Base-by-base conservation (phyloP, 2,888 invertebrate species). In the Drosophila anceps region DNA sequence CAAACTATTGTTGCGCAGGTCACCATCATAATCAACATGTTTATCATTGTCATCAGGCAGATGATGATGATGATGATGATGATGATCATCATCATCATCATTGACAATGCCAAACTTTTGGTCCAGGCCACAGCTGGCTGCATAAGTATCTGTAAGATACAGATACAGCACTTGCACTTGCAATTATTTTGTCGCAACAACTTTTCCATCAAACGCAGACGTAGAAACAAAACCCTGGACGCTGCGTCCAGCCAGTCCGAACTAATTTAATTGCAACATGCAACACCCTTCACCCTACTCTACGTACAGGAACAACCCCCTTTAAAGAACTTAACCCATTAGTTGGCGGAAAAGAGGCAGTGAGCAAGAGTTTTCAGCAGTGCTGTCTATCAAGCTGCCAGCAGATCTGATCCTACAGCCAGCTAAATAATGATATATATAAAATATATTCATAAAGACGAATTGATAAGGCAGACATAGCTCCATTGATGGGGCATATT, bases 1-100 rank as follows among this genome's bases (percentile, higher is more conserved):
- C 84, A 89, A 84, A 84, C 84, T 80, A 89, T 89, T 84, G 84
- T 84, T 84, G 90, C 85, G 74, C 65, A 75, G 83, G 85, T 79
- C 83, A 82, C 79, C 84, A 72, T 79, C 57, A 69, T 80, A 63
- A 66, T 67, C 76, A 66, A 31, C 71, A 61, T 55, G 60, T 54
- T 43, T 60, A 68, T 54, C 46, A 48, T 43, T 9, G 27, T 29
- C 18, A 48, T 27, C 48, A 29, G 46, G 15, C 27, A n/a, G 46
- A 4, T 7, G 48, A 18, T 50, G 29, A 31, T 46, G 27, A 57
- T n/a, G n/a, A n/a, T n/a, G n/a, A n/a, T n/a, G 46, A 4, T 7
- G 48, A 18, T 50, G 29, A 31, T 46, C 24, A 57, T 24, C 37
- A 60, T 20, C 57, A 66, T 24, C 39, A 57, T 24, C 54, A 63